phyloP scores from a whole-genome alignment of 2,797 vertebrate genomes.

The Hoplostethus mediterraneus region DNA sequence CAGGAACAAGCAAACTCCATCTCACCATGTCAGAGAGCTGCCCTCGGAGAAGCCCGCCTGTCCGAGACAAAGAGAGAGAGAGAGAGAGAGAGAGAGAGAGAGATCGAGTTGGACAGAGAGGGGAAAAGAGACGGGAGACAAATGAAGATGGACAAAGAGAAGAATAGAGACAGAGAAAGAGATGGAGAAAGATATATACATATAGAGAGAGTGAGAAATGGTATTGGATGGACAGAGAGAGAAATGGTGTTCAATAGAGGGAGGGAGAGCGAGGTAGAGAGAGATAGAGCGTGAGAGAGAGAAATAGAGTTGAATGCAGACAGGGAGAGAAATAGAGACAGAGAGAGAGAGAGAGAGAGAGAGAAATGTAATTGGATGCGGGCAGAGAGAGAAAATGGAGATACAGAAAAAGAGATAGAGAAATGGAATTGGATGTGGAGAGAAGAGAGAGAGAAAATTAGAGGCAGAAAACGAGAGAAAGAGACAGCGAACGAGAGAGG shows the following conservation, averaged over 20 bases:
- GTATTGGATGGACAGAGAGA: slow-evolving; percentile 32
- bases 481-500: too few species aligned
- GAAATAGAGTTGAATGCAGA: slow-evolving; percentile 51
- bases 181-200: slow-evolving; percentile 53
- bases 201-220: slow-evolving; percentile 53
- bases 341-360: slow-evolving; percentile 55
- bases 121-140: slow-evolving; percentile 17
- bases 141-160: slow-evolving; percentile 18
- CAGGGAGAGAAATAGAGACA: slow-evolving; percentile 49
- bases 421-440: slow-evolving; percentile 36
- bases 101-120: slow-evolving; percentile 57
- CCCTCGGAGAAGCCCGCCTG: slow-evolving; percentile 75
- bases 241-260: slow-evolving; percentile 49
- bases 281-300: slow-evolving; percentile 43
- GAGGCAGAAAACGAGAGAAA: slow-evolving; percentile 1
- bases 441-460: slow-evolving; percentile 44
- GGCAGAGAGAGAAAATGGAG: slow-evolving; percentile 43
- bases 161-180: slow-evolving; percentile 20
- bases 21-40: slow-evolving; percentile 71
- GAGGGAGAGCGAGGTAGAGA: slow-evolving; percentile 28
- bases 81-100: slow-evolving; percentile 67
- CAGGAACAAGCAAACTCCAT: slow-evolving; percentile 74
- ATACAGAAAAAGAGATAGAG: slow-evolving; percentile 25
- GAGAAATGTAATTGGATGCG: slow-evolving; percentile 15
- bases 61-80: slow-evolving; percentile 82